Evolutionary conservation across 1,140 invertebrate genomes (phyloP).

Genomic region (Coptotermes formosanus): DNA sequence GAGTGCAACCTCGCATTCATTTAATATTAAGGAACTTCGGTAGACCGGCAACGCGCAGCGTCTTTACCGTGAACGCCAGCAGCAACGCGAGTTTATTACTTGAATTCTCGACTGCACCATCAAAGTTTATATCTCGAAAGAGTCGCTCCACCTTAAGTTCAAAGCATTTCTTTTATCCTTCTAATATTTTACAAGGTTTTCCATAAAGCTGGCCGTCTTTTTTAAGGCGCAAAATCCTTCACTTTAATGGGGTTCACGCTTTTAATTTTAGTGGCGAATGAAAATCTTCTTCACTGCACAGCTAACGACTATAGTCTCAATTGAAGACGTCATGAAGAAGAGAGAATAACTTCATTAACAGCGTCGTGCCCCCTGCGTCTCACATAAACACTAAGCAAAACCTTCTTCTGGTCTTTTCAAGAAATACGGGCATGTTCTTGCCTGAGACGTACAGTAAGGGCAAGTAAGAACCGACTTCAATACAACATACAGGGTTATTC

Average conservation of each 20-base stretch:
- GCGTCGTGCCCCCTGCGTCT: neutral
- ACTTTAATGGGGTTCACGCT: neutral
- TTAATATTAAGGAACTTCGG: neutral
- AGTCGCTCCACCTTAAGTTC: neutral
- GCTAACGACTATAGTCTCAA: neutral
- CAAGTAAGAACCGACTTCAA: neutral
- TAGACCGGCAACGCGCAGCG: neutral
- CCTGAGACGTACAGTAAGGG: neutral
- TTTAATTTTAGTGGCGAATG: neutral
- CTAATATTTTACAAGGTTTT: neutral
- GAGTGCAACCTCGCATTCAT: neutral
- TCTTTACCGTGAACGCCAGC: neutral
- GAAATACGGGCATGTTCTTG: neutral
- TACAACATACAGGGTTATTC: too few species aligned
- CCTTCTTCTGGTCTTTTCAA: neutral
- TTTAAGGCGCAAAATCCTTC: neutral
- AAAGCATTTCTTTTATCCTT: neutral
- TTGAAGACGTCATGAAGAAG: neutral
- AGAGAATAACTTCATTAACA: neutral
- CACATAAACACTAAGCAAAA: neutral
- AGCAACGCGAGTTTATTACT: neutral
- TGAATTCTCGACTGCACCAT: neutral
- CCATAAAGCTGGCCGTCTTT: neutral
- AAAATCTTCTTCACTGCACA: neutral
- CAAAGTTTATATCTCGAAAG: neutral